phyloP scores from a whole-genome alignment of 2,113 vertebrate genomes.

The Marmota monax region DNA sequence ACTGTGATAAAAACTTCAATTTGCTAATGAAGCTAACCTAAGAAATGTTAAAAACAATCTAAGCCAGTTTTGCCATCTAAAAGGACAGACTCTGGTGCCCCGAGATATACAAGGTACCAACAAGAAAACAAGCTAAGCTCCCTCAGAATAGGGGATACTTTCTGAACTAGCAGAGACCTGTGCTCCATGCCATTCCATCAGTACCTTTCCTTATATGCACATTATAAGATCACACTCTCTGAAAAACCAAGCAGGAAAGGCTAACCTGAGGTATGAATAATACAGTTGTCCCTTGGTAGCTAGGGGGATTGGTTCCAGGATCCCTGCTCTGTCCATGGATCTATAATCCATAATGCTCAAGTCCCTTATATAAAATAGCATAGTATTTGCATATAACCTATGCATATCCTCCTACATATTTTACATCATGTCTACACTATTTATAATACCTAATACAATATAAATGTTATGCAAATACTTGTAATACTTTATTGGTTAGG shows the following conservation, averaged over 20 bases:
- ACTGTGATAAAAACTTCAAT: neutral
- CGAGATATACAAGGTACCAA: neutral
- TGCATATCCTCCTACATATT: neutral
- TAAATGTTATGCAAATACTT: neutral
- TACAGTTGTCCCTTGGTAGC: neutral
- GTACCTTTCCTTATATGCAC: neutral
- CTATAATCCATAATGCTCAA: neutral
- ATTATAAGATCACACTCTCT: slow-evolving; percentile 26
- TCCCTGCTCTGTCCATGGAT: neutral
- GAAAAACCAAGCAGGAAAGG: slow-evolving; percentile 4
- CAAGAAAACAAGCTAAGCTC: neutral
- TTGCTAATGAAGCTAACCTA: neutral
- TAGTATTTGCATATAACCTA: neutral
- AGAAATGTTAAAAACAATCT: neutral
- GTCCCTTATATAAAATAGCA: neutral
- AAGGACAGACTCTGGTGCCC: neutral
- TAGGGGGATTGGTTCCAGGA: neutral
- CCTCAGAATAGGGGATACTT: neutral
- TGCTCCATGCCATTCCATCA: neutral
- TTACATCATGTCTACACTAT: neutral
- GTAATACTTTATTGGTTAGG: neutral
- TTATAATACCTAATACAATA: neutral
- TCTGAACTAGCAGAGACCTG: neutral
- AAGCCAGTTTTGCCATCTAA: neutral
- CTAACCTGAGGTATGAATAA: neutral